A percentile compares a stretch with the other conserved stretches of the same genome.
Conservation (phyloP, 2,113 vertebrate genomes). For the Indri indri region DNA sequence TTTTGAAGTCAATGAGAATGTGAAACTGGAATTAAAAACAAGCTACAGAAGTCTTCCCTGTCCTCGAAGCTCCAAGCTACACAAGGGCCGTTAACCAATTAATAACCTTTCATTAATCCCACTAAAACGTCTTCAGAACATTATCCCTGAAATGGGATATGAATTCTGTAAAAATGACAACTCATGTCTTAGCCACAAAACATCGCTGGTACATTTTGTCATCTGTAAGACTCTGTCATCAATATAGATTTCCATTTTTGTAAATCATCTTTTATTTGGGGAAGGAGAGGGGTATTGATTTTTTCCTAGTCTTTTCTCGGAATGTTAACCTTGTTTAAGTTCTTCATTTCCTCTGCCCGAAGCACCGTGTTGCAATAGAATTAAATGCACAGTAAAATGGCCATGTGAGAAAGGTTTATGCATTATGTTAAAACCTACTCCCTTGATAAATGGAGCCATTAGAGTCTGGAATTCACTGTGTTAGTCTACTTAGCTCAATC, state of each 20-base stretch:
- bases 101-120: constrained; percentile 32
- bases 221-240: constrained; percentile 30
- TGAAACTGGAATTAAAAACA: not conserved
- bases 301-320: constrained; percentile 72
- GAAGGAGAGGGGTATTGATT: constrained; percentile 62
- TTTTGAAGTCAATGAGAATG: not conserved
- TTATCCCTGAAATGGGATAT: constrained; percentile 23
- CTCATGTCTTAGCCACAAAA: constrained; percentile 61
- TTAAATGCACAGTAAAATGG: constrained; percentile 82
- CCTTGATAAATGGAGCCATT: constrained; percentile 86
- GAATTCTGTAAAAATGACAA: constrained; percentile 67
- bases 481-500: constrained; percentile 72
- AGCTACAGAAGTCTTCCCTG: not conserved
- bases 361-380: constrained; percentile 81
- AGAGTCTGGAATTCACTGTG: constrained; percentile 82
- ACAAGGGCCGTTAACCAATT: not conserved
- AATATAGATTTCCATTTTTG: constrained; percentile 60
- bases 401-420: constrained; percentile 83
- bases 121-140: constrained; percentile 13
- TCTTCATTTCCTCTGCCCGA: constrained; percentile 80
- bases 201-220: not conserved
- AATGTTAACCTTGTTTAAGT: constrained; percentile 83
- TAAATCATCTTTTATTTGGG: constrained; percentile 72
- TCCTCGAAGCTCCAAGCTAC: not conserved
- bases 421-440: constrained; percentile 84